Evolutionary conservation across 2,113 vertebrate species (phyloP), one percentile per base, ranked within the genome.

Genomic region (Puma concolor): DNA sequence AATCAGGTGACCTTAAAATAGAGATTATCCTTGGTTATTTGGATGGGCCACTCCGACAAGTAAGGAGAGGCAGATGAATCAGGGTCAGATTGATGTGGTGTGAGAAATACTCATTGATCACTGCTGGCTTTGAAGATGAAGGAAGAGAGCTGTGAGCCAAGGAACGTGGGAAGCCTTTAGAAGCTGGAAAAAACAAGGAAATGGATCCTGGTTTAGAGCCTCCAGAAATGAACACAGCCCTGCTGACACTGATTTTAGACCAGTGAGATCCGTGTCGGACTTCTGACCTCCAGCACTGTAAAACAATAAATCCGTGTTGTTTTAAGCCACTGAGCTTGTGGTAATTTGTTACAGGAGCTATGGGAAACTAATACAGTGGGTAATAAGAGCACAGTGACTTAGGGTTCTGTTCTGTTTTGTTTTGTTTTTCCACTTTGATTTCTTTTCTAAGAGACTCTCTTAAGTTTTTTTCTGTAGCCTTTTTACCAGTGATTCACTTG

Each of bases 401-500:
- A n/a, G n/a, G 2, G 3, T 25, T 50, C 33, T 38, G 6, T 4
- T 12, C 33, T 15, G 8, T 2, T 21, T 87, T 14, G 13, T 29
- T 36, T 66, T 85, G 25, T n/a, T 25, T 31, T 16, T 29, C 11
- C 27, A 44, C 29, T 94, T 38, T 89, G 31, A 88, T 80, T 93
- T 88, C 3, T 95, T 81, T 96, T 90, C 57, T 95, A 72, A 63
- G 94, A 85, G 60, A 89, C 9, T 92, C 41, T 74, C 36, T 33
- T 86, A 76, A 98, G 11, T 36, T 85, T 97, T 98, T 98, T 94
- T 54, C 88, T 86, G 23, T 91, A 96, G 84, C 67, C 63, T 97
- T 97, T 98, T 98, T 98, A 94, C 88, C 63, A 96, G 81, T 95
- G 95, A 98, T 87, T 99, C 97, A 94, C 88, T 98, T 94, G 97